Conservation (phyloP, 2,113 vertebrate genomes). For the Atractosteus spatula region DNA sequence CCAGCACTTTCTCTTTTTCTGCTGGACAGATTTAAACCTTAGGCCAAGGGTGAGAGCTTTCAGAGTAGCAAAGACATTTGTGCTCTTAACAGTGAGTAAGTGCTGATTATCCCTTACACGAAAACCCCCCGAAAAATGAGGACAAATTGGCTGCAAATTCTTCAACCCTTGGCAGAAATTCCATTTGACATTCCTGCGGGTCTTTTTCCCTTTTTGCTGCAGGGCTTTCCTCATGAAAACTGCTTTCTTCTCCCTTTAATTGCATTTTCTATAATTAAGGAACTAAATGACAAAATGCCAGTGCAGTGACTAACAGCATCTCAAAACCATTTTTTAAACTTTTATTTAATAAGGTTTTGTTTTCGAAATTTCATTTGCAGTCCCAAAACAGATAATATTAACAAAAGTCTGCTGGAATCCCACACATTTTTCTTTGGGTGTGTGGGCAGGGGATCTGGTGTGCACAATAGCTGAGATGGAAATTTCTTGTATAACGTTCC, state of each 20-base stretch:
- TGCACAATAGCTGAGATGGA: too few relatives aligned
- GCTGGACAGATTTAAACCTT: too few relatives aligned
- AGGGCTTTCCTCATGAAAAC: not conserved
- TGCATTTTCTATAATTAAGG: constrained; percentile 40
- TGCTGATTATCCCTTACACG: too few relatives aligned
- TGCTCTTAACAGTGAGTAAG: too few relatives aligned
- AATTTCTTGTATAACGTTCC: too few relatives aligned
- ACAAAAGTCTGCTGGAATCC: too few relatives aligned
- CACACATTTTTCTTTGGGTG: too few relatives aligned
- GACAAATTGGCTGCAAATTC: constrained; percentile 64
- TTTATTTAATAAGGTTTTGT: constrained; percentile 51
- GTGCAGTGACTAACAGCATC: constrained; percentile 49
- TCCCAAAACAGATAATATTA: constrained; percentile 29
- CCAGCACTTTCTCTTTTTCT: too few relatives aligned
- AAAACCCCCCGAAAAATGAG: constrained; percentile 33
- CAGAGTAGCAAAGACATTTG: not conserved
- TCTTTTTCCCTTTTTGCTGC: constrained; percentile 26
- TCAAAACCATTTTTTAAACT: constrained; percentile 48
- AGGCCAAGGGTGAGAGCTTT: too few relatives aligned
- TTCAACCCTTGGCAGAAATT: constrained; percentile 53
- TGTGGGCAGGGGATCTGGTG: too few relatives aligned
- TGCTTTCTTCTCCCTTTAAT: constrained; percentile 19
- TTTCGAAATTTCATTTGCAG: constrained; percentile 36
- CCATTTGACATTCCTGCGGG: constrained; percentile 36
- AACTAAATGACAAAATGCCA: constrained; percentile 38